Percentiles rank a stretch among this genome's conserved stretches.
These are phyloP conservation scores for Chaitophorus viminalis DNA, from an alignment of 2,888 invertebrate genomes.

Conservation along the genomic window DNA sequence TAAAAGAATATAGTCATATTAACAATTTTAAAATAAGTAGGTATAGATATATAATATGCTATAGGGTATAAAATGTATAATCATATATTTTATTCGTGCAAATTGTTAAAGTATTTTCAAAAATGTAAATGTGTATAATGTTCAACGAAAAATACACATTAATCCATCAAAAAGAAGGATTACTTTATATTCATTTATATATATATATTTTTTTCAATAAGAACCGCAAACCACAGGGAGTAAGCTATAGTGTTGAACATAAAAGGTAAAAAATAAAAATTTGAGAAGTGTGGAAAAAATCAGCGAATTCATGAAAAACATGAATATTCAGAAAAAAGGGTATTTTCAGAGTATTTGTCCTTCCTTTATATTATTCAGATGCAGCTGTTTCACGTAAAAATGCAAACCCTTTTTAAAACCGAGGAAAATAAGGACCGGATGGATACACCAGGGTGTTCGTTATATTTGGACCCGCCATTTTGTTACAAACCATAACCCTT, in stretches of 20 bases:
- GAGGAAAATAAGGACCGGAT: constrained; percentile 59
- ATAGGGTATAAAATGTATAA: too few species aligned
- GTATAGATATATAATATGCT: too few species aligned
- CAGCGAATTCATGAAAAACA: constrained; percentile 50
- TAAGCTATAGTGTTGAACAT: constrained; percentile 18
- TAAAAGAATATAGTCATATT: too few species aligned
- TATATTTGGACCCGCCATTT: constrained; percentile 61
- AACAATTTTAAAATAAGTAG: too few species aligned
- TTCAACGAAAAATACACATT: neutral
- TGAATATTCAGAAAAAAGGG: constrained; percentile 45
- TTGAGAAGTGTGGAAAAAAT: constrained; percentile 57
- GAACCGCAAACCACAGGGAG: constrained; percentile 42
- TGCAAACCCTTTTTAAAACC: constrained; percentile 57
- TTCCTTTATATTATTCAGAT: constrained; percentile 46
- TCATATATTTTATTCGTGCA: too few species aligned
- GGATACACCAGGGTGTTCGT: constrained; percentile 52
- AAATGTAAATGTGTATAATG: neutral
- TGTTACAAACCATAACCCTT: constrained; percentile 62
- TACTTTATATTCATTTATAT: constrained; percentile 9
- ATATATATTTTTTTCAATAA: constrained; percentile 43
- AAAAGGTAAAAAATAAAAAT: constrained; percentile 56
- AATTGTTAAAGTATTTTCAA: neutral
- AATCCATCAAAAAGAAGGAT: constrained; percentile 14
- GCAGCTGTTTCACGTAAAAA: constrained; percentile 57
- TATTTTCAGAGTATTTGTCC: constrained; percentile 53